These are phyloP conservation scores for Columba livia DNA, from an alignment of 2,113 vertebrate species.

Conservation along the genomic window DNA sequence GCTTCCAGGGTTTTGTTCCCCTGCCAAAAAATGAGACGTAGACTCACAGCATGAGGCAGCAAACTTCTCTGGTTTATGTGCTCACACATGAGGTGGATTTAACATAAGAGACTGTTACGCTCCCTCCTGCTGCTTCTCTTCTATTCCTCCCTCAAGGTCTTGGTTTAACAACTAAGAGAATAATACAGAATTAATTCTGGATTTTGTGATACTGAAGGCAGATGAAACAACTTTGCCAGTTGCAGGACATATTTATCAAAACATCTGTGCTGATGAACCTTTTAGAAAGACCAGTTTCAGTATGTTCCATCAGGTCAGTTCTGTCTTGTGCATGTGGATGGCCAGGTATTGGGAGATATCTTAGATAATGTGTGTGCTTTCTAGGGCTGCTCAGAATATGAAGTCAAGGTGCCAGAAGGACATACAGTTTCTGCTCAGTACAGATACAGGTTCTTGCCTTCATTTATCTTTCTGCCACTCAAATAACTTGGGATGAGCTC, in stretches of 20 bases:
- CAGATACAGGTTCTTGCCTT: neutral
- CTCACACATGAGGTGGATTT: neutral
- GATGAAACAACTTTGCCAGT: constrained; percentile 1
- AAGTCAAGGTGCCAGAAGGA: neutral
- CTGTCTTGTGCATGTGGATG: neutral
- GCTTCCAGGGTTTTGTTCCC: constrained; percentile 56
- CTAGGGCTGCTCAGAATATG: neutral
- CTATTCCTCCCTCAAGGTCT: neutral
- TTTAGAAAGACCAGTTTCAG: neutral
- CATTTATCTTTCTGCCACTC: neutral
- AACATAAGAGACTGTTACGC: neutral
- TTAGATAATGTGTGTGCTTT: neutral
- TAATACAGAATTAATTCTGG: neutral
- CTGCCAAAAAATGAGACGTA: constrained; percentile 24
- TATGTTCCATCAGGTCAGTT: neutral
- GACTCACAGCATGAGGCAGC: constrained; percentile 60
- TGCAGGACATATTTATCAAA: neutral
- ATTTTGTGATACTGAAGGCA: neutral
- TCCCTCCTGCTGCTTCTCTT: neutral
- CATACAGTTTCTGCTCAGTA: neutral
- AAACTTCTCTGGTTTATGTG: constrained; percentile 23
- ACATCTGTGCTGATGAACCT: neutral
- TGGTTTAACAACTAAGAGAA: neutral
- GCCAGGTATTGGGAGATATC: neutral
- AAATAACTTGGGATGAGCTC: neutral